Percentiles rank a stretch among this genome's conserved stretches.
Conservation (phyloP, 2,888 invertebrate genomes). For the Loripinus fragilis region DNA sequence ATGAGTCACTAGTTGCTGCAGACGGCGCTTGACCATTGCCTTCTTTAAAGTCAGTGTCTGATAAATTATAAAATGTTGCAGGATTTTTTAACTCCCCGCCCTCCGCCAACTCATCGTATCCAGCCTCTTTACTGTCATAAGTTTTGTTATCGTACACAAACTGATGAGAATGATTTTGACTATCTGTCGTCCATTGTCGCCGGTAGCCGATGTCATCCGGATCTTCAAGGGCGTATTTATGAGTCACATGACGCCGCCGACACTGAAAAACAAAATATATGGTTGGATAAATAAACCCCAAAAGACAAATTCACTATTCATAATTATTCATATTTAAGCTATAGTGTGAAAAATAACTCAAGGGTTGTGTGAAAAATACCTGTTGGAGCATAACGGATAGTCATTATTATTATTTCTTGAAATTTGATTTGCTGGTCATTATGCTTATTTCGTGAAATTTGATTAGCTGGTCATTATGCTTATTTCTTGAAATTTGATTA, state of each 20-base stretch:
- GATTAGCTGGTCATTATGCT: no score
- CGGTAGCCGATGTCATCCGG: constrained; percentile 75
- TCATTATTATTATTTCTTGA: no score
- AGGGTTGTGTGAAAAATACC: no score
- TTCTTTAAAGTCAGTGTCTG: constrained; percentile 45
- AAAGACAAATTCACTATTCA: no score
- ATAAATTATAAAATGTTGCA: constrained; percentile 50
- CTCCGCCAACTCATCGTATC: constrained; percentile 19
- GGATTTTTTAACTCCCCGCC: constrained; percentile 53
- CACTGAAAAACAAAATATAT: constrained; percentile 59
- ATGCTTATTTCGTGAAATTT: no score
- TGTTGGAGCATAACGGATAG: no score
- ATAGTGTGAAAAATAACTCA: no score
- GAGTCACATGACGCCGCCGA: constrained; percentile 69
- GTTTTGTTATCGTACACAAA: constrained; percentile 65
- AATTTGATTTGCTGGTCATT: no score
- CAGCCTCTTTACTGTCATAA: constrained; percentile 21
- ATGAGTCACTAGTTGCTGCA: background rate
- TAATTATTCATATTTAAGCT: no score
- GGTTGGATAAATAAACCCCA: no score
- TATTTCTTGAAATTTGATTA: no score
- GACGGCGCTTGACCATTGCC: constrained; percentile 25
- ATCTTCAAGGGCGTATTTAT: constrained; percentile 74
- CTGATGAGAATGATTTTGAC: constrained; percentile 26
- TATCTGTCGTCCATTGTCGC: constrained; percentile 39